phyloP scores from a whole-genome alignment of 2,113 vertebrate genomes.

The Monopterus albus region DNA sequence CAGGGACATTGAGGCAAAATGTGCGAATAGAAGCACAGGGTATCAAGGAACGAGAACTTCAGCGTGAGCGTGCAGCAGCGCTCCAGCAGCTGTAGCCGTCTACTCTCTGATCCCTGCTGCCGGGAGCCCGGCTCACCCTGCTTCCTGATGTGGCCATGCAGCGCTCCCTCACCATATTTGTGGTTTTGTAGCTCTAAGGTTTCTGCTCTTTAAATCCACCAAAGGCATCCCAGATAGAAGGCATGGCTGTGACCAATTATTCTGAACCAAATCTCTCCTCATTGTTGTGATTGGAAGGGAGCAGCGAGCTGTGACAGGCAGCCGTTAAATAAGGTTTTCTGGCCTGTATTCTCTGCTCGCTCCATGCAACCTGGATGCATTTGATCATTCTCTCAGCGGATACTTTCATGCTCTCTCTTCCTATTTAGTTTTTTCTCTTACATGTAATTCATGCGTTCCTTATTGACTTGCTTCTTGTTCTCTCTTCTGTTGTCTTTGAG shows the following conservation, averaged over 20 bases:
- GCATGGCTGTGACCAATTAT: constrained; percentile 75
- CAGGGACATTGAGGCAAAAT: not conserved
- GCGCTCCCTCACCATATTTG: constrained; percentile 23
- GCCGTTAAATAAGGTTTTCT: constrained; percentile 72
- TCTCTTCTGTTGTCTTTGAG: constrained; percentile 27
- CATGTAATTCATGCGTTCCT: constrained; percentile 12
- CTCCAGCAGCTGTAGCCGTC: constrained; percentile 24
- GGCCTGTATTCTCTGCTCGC: constrained; percentile 50
- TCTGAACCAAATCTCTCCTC: constrained; percentile 64
- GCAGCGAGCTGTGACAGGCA: constrained; percentile 60
- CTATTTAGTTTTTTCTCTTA: constrained; percentile 1
- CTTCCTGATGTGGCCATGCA: constrained; percentile 11
- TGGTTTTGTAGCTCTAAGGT: constrained; percentile 44
- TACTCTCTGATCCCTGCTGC: constrained; percentile 18
- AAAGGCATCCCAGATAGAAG: constrained; percentile 66
- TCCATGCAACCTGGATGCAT: constrained; percentile 44
- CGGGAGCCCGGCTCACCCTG: constrained; percentile 10
- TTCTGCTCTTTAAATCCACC: constrained; percentile 54
- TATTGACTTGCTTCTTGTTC: not conserved
- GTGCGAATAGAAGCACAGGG: constrained; percentile 1
- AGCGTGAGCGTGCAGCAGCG: constrained; percentile 18
- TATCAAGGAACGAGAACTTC: constrained; percentile 9
- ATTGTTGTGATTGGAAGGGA: constrained; percentile 62
- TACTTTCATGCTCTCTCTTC: not conserved
- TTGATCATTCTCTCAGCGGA: constrained; percentile 54